Evolutionary conservation across 1,140 invertebrate species (phyloP).

Genomic region (Monomorium pharaonis): DNA sequence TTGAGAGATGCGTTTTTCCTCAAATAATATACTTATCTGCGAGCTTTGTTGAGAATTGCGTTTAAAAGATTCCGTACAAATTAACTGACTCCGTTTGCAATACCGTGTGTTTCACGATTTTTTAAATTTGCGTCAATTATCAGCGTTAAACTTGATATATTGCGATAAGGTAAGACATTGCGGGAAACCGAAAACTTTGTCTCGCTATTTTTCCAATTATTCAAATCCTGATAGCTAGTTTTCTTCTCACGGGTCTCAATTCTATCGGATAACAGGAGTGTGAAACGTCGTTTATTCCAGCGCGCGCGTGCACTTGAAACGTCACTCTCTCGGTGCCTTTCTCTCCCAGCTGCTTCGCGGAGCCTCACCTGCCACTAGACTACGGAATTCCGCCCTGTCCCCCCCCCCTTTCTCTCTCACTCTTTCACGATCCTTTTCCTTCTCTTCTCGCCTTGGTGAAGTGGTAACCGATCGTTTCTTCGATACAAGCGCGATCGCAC

Average conservation of each 20-base stretch:
- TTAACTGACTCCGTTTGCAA: background rate
- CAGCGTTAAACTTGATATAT: background rate
- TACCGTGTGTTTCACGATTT: background rate
- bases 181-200: background rate
- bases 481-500: constrained; percentile 66
- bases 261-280: background rate
- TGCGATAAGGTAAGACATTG: background rate
- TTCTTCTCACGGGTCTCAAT: constrained; percentile 13
- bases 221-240: background rate
- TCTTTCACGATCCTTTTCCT: background rate
- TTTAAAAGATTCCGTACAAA: background rate
- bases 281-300: background rate
- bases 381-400: constrained; percentile 38
- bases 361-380: constrained; percentile 50
- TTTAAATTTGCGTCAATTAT: constrained; percentile 4
- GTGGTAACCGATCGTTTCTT: constrained; percentile 68
- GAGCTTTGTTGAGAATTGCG: background rate
- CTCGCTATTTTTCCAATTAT: constrained; percentile 5
- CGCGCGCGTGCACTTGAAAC: constrained; percentile 1
- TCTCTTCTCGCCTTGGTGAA: constrained; percentile 25
- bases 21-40: background rate
- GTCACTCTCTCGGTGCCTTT: constrained; percentile 23
- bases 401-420: constrained; percentile 38
- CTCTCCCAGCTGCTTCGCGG: constrained; percentile 33
- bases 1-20: background rate